Percentiles rank a stretch among this genome's conserved stretches.
Evolutionary conservation across 2,797 vertebrate genomes (phyloP).

Genomic region (Coluber constrictor): DNA sequence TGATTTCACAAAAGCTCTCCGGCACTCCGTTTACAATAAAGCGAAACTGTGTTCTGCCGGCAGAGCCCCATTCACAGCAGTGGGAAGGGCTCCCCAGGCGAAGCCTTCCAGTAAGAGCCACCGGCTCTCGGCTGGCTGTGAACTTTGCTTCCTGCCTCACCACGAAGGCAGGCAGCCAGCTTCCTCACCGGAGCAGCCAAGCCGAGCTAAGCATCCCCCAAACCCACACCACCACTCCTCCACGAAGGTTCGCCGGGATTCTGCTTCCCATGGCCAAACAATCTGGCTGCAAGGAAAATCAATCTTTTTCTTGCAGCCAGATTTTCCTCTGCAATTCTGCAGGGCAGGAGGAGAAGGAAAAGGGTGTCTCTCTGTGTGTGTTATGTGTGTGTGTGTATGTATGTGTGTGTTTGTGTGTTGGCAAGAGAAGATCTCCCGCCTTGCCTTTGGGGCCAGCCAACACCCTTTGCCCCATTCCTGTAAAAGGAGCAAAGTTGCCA

Average conservation of each 20-base stretch:
- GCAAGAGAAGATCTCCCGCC: neutral
- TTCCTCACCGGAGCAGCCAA: neutral
- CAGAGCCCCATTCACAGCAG: neutral
- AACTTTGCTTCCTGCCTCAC: constrained; percentile 64
- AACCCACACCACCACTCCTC: neutral
- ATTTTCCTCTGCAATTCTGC: neutral
- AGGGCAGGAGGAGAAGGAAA: neutral
- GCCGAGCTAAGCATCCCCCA: too few species aligned
- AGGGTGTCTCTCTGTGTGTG: neutral
- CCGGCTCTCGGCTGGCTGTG: neutral
- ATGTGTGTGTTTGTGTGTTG: neutral
- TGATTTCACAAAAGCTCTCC: neutral
- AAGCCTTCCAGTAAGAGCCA: constrained; percentile 68
- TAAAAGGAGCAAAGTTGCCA: neutral
- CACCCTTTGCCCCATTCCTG: neutral
- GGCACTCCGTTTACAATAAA: neutral
- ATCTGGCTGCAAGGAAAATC: too few species aligned
- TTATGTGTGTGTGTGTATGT: neutral
- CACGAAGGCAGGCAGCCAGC: too few species aligned
- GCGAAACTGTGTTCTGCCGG: neutral
- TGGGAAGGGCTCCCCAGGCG: constrained; percentile 70
- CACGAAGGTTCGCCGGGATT: neutral
- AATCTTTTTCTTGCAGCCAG: neutral
- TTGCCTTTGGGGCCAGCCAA: neutral
- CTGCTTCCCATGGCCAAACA: neutral